Conservation (phyloP, 1,140 invertebrate genomes). For the Eumaeus atala region DNA sequence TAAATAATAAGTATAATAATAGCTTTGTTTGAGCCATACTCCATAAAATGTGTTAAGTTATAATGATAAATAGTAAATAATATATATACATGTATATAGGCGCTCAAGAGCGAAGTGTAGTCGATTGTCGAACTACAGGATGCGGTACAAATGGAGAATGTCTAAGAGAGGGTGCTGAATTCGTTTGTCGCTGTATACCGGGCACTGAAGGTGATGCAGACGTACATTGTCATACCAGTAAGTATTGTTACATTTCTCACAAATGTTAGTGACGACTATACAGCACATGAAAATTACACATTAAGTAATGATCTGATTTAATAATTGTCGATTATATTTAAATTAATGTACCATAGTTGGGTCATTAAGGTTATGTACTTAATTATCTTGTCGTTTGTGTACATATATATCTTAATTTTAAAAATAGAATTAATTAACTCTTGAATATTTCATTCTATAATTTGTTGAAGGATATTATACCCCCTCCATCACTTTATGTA, state of each 20-base stretch:
- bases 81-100: slow-evolving; percentile 73
- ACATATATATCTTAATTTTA: not conserved
- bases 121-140: slow-evolving; percentile 87
- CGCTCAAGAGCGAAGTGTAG: slow-evolving; percentile 77
- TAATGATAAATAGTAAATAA: slow-evolving; percentile 4
- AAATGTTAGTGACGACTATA: not conserved
- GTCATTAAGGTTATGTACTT: slow-evolving; percentile 2
- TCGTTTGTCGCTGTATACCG: slow-evolving; percentile 86
- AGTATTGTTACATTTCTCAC: slow-evolving; percentile 53
- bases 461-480: no score
- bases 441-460: no score
- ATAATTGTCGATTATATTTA: not conserved
- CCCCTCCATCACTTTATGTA: not conserved
- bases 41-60: no score
- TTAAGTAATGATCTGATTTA: not conserved
- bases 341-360: slow-evolving; percentile 5
- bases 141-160: slow-evolving; percentile 89
- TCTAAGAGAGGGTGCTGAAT: slow-evolving; percentile 84
- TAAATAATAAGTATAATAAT: no score
- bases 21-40: no score
- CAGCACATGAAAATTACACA: not conserved
- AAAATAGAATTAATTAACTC: no score
- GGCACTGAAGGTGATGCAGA: slow-evolving; percentile 84
- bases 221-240: slow-evolving; percentile 86
- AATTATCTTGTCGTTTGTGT: slow-evolving; percentile 6